Base-by-base conservation (phyloP, 2,888 invertebrate species). In the Eudasyphora cyanicolor region DNA sequence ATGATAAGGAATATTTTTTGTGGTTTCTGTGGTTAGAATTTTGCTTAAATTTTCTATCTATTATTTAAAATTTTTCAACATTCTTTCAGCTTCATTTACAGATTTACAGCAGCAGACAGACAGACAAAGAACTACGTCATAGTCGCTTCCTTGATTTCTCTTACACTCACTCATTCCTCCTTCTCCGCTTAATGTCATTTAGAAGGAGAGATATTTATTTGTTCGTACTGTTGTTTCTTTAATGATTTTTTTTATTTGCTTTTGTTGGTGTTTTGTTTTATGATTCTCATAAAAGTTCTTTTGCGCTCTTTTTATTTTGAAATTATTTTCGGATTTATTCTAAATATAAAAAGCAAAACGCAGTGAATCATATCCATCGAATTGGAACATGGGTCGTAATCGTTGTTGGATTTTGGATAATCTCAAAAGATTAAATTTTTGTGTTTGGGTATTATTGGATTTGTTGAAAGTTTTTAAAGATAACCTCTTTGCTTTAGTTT, bases 21-120 rank as follows among this genome's bases (percentile, higher is more conserved):
- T 76, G 84, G 84, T 79, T 79, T 75, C 29, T 84, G 84, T 76
- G 81, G 81, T 84, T 81, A 67, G 64, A 62, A n/a, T 76, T 78
- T 80, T 71, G 54, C 54, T 42, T 38, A 75, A 71, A 84, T 81
- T 75, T 78, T 76, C 54, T 24, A 24, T 74, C 35, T 76, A 70
- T 19, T 74, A 76, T 51, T 76, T 51, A 42, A 70, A 27, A n/a
- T 75, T 64, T 27, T 49, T 60, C n/a, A 12, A 86, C 88, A 45
- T 87, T 88, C 86, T 87, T 89, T 86, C 42, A 57, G 4, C 69
- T 89, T 88, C 88, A 88, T 89, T 86, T 87, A 88, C 86, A 32
- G 70, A 70, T 70, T 70, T 70, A n/a, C 60, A 29, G n/a, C 12
- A 29, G 60, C 6, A 29, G 29, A 32, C 29, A 29, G 49, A 60